Evolutionary conservation across 2,113 vertebrate genomes (phyloP), one percentile per base, ranked within the genome.

Genomic region (Gnathonemus echidnorhynchus): DNA sequence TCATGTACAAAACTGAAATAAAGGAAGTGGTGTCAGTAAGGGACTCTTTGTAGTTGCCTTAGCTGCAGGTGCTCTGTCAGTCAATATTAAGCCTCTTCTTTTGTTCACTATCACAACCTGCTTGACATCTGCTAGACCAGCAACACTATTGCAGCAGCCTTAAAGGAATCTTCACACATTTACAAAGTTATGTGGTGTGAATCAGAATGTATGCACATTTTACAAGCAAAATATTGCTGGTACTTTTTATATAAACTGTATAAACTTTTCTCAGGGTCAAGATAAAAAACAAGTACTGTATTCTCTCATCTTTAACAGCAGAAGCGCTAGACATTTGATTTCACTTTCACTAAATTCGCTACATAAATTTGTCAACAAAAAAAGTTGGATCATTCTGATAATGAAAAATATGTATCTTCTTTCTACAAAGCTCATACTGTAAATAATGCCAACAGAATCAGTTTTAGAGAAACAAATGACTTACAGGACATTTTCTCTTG

Each of bases 21-120:
- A 92, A 94, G 90, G 95, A 97, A 96, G 89, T 89, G 94, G 95
- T 95, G 96, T 96, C 95, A 95, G 92, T 91, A 88, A 92, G 92
- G 93, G 87, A 62, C 91, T 92, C 96, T 96, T 97, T 97, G 96
- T 96, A 97, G 96, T 96, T 93, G 93, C 92, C 93, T 95, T 94
- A 94, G 94, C 93, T 96, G 96, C 96, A 97, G 96, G 96, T 97
- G 96, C 93, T 95, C 95, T 96, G 96, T 95, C 95, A 95, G 92
- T 96, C 95, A 96, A 91, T 94, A 94, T 96, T 95, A 96, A 93
- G 94, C 88, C 74, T 88, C 56, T 91, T 92, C 90, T 91, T 88
- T 94, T 93, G 94, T 94, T 95, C 94, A 94, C 95, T 95, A 94
- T 93, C 94, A 88, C 94, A 94, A 93, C 92, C 94, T 94, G 93